phyloP scores from a whole-genome alignment of 2,797 vertebrate species.

The Gila robusta region DNA sequence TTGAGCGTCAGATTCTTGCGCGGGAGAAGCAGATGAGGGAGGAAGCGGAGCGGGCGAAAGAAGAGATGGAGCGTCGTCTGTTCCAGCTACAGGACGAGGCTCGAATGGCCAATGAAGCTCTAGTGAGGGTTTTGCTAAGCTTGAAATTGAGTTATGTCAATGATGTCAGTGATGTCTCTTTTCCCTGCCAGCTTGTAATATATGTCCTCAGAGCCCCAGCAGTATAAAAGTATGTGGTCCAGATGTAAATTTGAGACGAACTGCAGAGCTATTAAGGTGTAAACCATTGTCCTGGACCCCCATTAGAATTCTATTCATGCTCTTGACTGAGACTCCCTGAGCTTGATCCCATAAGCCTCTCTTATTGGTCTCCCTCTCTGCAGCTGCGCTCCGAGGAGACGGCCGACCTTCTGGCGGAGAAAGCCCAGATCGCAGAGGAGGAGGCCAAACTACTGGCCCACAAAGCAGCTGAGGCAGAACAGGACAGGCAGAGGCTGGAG shows the following conservation, averaged over 20 bases:
- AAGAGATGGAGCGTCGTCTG: conserved; percentile 90
- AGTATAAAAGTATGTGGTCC: not conserved
- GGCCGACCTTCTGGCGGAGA: conserved; percentile 92
- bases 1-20: conserved; percentile 91
- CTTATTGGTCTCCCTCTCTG: not conserved
- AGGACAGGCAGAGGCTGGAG: conserved; percentile 90
- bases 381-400: conserved; percentile 91
- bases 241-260: conserved; percentile 15
- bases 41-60: conserved; percentile 91
- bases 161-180: not conserved
- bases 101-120: conserved; percentile 89
- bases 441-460: conserved; percentile 94
- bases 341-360: conserved; percentile 7
- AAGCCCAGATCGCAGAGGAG: conserved; percentile 93
- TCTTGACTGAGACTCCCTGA: conserved; percentile 5
- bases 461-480: conserved; percentile 93
- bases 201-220: conserved; percentile 8
- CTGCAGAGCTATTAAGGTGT: not conserved
- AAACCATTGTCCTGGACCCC: conserved; percentile 15
- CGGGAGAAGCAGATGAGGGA: conserved; percentile 93
- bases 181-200: not conserved
- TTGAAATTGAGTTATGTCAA: not conserved
- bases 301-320: conserved; percentile 32
- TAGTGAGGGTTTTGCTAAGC: conserved; percentile 77
- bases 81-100: conserved; percentile 94